Base-by-base conservation (phyloP, 2,113 vertebrate species). In the Rhynchopsitta pachyrhyncha region DNA sequence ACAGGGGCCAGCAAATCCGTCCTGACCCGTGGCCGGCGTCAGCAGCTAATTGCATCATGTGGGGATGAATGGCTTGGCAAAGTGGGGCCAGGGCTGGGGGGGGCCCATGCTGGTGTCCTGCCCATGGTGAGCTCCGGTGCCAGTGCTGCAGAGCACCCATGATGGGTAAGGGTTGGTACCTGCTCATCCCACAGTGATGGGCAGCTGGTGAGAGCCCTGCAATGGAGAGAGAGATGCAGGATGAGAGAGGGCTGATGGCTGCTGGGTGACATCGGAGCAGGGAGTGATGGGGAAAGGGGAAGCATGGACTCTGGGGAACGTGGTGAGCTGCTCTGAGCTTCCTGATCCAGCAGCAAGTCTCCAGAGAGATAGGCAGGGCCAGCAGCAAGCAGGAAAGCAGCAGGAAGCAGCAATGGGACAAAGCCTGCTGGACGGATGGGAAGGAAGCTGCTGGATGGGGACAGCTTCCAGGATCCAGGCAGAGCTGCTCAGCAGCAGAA, bases 341-440 rank as follows among this genome's bases (percentile, higher is more conserved):
- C 64, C 28, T 0, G 0, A 39, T 19, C 35, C 7, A 1, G 31
- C 0, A 0, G 27, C 0, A 2, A 74, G 83, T 39, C 28, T 50
- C 53, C 7, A 7, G 8, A 62, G 70, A 59, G 66, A 35, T 5
- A 16, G 41, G 53, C 78, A 75, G n/a, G 24, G 18, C 28, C 53
- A 53, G 9, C 1, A 4, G 53, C 0, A 0, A 33, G 33, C 17
- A 44, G 86, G 44, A 74, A 69, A 31, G 33, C 13, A 29, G 22
- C 2, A 3, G 17, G 60, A 81, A 13, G 28, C 46, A 82, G 7
- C 4, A 4, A 67, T n/a, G 74, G 19, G 20, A 42, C 27, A 52
- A 35, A 33, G 8, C 10, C 73, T 31, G 27, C 42, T 3, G 1
- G 11, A 76, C 31, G 49, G 17, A 35, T 47, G 28, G 3, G 0